These are phyloP conservation scores for Ramphastos sulfuratus DNA, from an alignment of 2,113 vertebrate species.

Conservation along the genomic window DNA sequence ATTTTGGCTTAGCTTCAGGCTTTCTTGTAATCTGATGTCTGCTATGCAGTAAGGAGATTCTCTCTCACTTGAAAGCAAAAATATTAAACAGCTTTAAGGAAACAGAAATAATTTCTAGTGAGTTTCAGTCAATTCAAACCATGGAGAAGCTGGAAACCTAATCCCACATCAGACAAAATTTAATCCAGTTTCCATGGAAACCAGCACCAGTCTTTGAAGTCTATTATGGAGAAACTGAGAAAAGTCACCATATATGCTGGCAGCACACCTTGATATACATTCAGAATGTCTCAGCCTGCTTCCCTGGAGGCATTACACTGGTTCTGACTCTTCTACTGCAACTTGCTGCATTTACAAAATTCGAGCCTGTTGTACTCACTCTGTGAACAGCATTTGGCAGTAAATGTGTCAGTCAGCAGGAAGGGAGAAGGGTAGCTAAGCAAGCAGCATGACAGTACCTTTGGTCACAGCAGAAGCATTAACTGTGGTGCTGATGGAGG, in stretches of 20 bases:
- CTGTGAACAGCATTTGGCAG: background rate
- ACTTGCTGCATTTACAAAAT: background rate
- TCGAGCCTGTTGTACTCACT: background rate
- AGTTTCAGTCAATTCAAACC: background rate
- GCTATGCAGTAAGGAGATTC: background rate
- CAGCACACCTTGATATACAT: background rate
- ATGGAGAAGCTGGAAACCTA: background rate
- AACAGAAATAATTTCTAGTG: background rate
- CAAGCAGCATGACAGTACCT: slow-evolving; percentile 79
- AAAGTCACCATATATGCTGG: background rate
- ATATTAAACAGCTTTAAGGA: background rate
- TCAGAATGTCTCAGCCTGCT: background rate
- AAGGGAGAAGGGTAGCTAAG: slow-evolving; percentile 6
- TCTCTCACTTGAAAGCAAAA: background rate
- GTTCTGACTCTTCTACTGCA: background rate
- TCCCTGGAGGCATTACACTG: background rate
- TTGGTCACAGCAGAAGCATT: slow-evolving; percentile 82
- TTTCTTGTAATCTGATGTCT: background rate
- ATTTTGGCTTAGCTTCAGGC: background rate
- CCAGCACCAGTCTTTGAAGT: background rate
- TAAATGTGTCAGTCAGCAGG: background rate
- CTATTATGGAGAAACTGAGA: background rate
- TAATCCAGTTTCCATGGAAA: background rate
- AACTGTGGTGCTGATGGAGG: slow-evolving; percentile 82
- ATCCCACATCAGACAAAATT: background rate